A percentile compares a stretch with the other conserved stretches of the same genome.
Conservation (phyloP, 2,797 vertebrate species). For the Pelobates cultripes region DNA sequence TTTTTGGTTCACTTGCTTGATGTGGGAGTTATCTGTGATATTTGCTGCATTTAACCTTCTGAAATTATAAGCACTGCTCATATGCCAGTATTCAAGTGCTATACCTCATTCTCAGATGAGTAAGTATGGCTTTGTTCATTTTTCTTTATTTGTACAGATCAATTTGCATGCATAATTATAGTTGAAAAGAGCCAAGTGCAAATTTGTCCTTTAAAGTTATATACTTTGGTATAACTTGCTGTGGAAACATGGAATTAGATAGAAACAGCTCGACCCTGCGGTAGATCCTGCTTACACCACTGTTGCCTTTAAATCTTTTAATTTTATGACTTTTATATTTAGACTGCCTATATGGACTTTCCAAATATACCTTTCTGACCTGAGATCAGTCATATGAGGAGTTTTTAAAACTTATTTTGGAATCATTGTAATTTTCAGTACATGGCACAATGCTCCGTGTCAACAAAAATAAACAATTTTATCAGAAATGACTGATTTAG, state of each 20-base stretch:
- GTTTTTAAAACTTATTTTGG: too few relatives aligned
- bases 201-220: slow-evolving; percentile 56
- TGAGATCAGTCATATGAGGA: too few relatives aligned
- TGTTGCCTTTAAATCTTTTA: not conserved
- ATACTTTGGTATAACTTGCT: slow-evolving; percentile 30
- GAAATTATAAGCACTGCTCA: slow-evolving; percentile 77
- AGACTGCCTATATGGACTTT: not conserved
- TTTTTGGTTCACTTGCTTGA: slow-evolving; percentile 78
- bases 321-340: not conserved
- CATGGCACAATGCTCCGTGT: too few relatives aligned
- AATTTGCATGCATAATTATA: slow-evolving; percentile 79
- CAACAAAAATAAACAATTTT: too few relatives aligned
- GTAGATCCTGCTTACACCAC: not conserved
- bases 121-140: slow-evolving; percentile 79
- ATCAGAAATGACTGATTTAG: too few relatives aligned
- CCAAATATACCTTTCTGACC: too few relatives aligned
- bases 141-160: slow-evolving; percentile 78
- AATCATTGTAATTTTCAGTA: too few relatives aligned
- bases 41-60: slow-evolving; percentile 78
- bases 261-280: not conserved
- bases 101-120: slow-evolving; percentile 75
- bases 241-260: slow-evolving; percentile 32
- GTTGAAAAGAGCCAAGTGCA: slow-evolving; percentile 52
- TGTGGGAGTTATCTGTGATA: slow-evolving; percentile 78
- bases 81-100: slow-evolving; percentile 76